Evolutionary conservation across 1,140 invertebrate species (phyloP).

Genomic region (Amyelois transitella): DNA sequence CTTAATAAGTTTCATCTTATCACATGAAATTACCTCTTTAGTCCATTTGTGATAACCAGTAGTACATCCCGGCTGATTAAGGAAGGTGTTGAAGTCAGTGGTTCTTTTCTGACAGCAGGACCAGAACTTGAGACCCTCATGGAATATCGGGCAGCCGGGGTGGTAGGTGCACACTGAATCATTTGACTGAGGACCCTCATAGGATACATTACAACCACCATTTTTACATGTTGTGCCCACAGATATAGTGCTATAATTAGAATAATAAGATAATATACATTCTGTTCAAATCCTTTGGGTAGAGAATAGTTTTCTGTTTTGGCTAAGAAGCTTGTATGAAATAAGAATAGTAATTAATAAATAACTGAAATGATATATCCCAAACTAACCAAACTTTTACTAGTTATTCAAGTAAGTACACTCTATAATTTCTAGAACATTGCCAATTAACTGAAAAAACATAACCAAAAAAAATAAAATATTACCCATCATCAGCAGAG

Average conservation of each 20-base stretch:
- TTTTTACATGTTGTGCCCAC: slow-evolving; percentile 93
- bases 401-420: too few relatives aligned
- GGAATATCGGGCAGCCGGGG: slow-evolving; percentile 94
- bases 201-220: slow-evolving; percentile 85
- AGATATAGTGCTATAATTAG: slow-evolving; percentile 56
- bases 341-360: background rate
- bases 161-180: slow-evolving; percentile 86
- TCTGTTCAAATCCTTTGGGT: background rate
- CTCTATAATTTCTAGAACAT: too few relatives aligned
- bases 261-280: slow-evolving; percentile 6
- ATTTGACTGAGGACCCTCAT: slow-evolving; percentile 81
- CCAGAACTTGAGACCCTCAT: slow-evolving; percentile 99
- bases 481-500: slow-evolving; percentile 45
- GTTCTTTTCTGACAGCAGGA: slow-evolving; percentile 96
- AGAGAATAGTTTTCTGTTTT: slow-evolving; percentile 6
- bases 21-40: too few relatives aligned
- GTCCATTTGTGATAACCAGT: slow-evolving; percentile 91
- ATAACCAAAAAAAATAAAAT: background rate
- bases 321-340: background rate
- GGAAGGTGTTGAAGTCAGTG: slow-evolving; percentile 93
- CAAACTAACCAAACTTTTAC: too few relatives aligned
- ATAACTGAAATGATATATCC: slow-evolving; percentile 11
- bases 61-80: slow-evolving; percentile 91
- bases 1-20: too few relatives aligned
- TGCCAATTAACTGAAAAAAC: too few relatives aligned